phyloP scores from a whole-genome alignment of 2,888 invertebrate species.

The Apotomis betuletana region DNA sequence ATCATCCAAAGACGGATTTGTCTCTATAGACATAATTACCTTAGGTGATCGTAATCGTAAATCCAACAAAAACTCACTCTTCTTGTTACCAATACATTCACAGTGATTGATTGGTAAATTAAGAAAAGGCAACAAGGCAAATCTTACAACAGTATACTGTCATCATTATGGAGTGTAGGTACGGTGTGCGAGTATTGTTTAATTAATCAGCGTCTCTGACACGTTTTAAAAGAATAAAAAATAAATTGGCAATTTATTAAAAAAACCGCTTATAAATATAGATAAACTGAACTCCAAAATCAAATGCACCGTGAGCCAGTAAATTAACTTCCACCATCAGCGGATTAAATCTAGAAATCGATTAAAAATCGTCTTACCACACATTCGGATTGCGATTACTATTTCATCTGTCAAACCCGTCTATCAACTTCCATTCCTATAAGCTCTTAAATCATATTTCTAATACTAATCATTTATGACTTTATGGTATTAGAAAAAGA shows the following conservation, averaged over 20 bases:
- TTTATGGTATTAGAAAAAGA: not conserved
- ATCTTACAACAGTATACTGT: too few relatives aligned
- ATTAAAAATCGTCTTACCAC: conserved; percentile 40
- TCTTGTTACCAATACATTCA: too few relatives aligned
- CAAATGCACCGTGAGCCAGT: conserved; percentile 28
- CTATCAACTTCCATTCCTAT: conserved; percentile 27
- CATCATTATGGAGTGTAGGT: too few relatives aligned
- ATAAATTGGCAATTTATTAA: not conserved
- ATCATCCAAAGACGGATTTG: too few relatives aligned
- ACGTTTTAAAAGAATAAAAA: not conserved
- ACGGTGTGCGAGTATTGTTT: too few relatives aligned
- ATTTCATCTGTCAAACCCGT: conserved; percentile 44
- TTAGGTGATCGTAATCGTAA: too few relatives aligned
- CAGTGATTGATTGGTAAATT: too few relatives aligned
- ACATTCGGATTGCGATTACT: conserved; percentile 37
- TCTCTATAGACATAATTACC: too few relatives aligned
- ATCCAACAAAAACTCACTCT: too few relatives aligned
- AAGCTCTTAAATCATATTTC: conserved; percentile 2
- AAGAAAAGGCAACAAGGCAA: too few relatives aligned
- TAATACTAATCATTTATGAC: not conserved
- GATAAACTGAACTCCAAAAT: conserved; percentile 23
- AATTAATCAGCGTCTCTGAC: not conserved
- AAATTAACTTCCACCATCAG: conserved; percentile 52
- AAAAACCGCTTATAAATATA: not conserved
- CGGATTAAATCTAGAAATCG: conserved; percentile 51